A percentile compares a stretch with the other conserved stretches of the same genome.
phyloP scores from a whole-genome alignment of 2,888 invertebrate genomes.

The Lasius fuliginosus region DNA sequence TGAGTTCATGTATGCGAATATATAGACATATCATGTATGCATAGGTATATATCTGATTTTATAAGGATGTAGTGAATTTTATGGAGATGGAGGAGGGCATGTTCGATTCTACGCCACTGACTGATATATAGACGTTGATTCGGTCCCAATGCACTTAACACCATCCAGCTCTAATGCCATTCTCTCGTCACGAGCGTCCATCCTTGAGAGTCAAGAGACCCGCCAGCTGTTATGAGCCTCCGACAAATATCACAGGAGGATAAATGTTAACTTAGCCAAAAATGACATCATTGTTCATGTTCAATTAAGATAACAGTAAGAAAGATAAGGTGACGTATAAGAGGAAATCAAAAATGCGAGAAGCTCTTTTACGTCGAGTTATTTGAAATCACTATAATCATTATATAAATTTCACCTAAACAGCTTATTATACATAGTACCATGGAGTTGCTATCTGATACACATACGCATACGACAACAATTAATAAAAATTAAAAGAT shows the following conservation, averaged over 20 bases:
- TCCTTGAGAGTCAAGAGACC: slow-evolving; percentile 72
- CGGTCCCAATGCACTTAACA: slow-evolving; percentile 75
- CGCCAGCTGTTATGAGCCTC: slow-evolving; percentile 71
- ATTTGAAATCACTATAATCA: not conserved
- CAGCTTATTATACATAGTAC: not conserved
- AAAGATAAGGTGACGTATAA: not conserved
- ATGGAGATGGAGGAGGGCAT: slow-evolving; percentile 41
- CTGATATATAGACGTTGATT: slow-evolving; percentile 67
- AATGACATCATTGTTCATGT: slow-evolving; percentile 37
- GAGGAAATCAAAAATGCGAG: not conserved
- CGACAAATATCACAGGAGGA: slow-evolving; percentile 58
- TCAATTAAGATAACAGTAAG: slow-evolving; percentile 15
- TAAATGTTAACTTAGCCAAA: slow-evolving; percentile 48
- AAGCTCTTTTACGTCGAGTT: not conserved
- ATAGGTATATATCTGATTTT: not conserved
- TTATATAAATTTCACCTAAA: not conserved
- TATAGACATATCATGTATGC: not conserved
- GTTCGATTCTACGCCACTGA: slow-evolving; percentile 60
- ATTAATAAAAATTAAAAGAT: not conserved
- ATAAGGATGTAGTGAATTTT: slow-evolving; percentile 42
- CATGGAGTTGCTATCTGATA: not conserved
- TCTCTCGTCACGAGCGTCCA: slow-evolving; percentile 73
- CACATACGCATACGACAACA: not conserved
- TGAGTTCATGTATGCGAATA: slow-evolving; percentile 43
- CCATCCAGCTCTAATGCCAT: slow-evolving; percentile 73